A percentile compares a stretch with the other conserved stretches of the same genome.
phyloP scores from a whole-genome alignment of 2,888 invertebrate genomes.

The Conomelus anceps region DNA sequence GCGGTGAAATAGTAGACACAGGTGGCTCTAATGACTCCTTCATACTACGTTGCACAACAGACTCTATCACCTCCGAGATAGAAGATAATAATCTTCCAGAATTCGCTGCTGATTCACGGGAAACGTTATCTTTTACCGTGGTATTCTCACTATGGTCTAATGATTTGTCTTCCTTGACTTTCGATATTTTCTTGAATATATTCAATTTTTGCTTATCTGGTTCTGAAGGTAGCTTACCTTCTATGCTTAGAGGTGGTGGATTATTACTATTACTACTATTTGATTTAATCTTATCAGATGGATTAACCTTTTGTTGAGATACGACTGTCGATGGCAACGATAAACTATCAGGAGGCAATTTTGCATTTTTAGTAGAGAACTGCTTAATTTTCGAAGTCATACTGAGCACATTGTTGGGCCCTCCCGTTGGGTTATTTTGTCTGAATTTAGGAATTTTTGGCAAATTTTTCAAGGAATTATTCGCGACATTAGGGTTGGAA shows the following conservation, averaged over 20 bases:
- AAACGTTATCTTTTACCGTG: background rate
- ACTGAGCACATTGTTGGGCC: conserved; percentile 37
- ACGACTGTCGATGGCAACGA: background rate
- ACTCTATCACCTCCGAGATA: conserved; percentile 35
- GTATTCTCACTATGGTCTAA: conserved; percentile 40
- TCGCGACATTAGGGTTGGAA: conserved; percentile 30
- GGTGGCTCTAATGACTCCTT: conserved; percentile 11
- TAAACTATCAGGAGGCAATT: conserved; percentile 12
- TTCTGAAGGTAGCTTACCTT: conserved; percentile 60
- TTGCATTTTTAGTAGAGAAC: background rate
- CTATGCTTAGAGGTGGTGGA: background rate
- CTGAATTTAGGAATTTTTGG: conserved; percentile 21
- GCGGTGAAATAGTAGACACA: background rate
- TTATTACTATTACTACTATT: conserved; percentile 12
- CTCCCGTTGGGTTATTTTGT: conserved; percentile 38
- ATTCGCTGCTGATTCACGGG: conserved; percentile 18
- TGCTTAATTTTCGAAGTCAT: background rate
- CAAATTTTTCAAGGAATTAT: background rate
- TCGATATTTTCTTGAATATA: conserved; percentile 79
- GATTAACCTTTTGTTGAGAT: background rate
- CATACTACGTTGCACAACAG: conserved; percentile 34
- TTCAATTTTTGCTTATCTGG: conserved; percentile 80
- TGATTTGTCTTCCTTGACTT: conserved; percentile 59
- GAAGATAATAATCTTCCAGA: conserved; percentile 31
- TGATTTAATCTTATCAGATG: background rate